A percentile compares a stretch with the other conserved stretches of the same genome.
phyloP scores from a whole-genome alignment of 2,888 invertebrate genomes.

The Acronicta aceris region DNA sequence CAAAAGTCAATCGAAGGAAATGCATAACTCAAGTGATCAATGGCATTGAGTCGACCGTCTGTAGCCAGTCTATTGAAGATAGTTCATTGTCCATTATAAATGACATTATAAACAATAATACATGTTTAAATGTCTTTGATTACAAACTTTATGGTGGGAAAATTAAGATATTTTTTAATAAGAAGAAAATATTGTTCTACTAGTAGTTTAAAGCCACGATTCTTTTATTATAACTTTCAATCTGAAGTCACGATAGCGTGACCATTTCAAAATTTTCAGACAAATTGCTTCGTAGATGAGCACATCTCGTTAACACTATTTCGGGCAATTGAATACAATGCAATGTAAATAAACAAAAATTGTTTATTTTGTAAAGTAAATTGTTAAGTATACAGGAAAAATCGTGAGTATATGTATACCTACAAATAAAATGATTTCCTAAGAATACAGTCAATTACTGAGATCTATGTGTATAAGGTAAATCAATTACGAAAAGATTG shows the following conservation, averaged over 20 bases:
- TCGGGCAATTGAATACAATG: constrained; percentile 6
- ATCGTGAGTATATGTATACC: constrained; percentile 20
- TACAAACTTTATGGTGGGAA: too few relatives aligned
- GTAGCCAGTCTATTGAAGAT: constrained; percentile 11
- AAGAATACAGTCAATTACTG: constrained; percentile 26
- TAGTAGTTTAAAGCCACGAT: not conserved
- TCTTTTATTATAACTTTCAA: not conserved
- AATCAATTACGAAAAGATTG: constrained; percentile 41
- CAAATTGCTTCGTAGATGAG: constrained; percentile 27
- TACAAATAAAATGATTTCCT: constrained; percentile 13
- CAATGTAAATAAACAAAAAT: constrained; percentile 29
- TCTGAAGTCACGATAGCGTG: constrained; percentile 30
- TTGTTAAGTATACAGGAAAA: constrained; percentile 22
- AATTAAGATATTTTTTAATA: not conserved
- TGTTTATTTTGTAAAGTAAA: constrained; percentile 2
- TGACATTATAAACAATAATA: too few relatives aligned
- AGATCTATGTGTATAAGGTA: constrained; percentile 13
- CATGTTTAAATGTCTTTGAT: too few relatives aligned
- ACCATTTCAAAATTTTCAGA: constrained; percentile 41
- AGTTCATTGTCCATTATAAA: not conserved
- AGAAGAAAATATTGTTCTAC: not conserved
- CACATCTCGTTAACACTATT: constrained; percentile 19
- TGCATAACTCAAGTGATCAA: constrained; percentile 32
- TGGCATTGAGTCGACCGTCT: constrained; percentile 34
- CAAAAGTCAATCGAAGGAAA: constrained; percentile 49